A percentile compares a stretch with the other conserved stretches of the same genome.
These are phyloP conservation scores for Rhinolophus ferrumequinum DNA, from an alignment of 2,113 vertebrate species.

Conservation along the genomic window DNA sequence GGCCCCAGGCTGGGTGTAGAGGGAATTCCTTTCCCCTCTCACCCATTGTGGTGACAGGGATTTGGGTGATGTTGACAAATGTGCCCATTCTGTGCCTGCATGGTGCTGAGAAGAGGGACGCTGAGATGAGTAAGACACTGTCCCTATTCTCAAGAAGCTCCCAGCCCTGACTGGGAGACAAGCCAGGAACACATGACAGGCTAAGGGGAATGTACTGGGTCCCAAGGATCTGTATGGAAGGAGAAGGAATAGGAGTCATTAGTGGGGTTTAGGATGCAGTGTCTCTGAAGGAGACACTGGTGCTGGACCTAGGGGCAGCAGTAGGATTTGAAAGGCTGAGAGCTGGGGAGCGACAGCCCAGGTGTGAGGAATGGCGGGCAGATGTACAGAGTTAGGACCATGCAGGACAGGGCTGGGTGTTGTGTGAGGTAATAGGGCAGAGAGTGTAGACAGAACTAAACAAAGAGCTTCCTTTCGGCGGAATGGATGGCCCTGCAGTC, in stretches of 20 bases:
- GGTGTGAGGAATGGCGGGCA: background rate
- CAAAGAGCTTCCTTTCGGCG: no score
- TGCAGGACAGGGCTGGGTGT: no score
- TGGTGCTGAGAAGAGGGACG: background rate
- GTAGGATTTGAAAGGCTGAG: background rate
- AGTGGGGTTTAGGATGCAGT: rapidly evolving
- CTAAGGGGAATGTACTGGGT: background rate
- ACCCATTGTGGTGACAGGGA: background rate
- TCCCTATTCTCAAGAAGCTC: background rate
- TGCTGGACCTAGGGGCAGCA: background rate
- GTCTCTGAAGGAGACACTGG: background rate
- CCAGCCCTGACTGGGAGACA: background rate
- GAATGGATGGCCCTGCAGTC: background rate
- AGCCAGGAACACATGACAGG: background rate
- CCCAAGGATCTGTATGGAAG: background rate
- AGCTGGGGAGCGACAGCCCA: background rate
- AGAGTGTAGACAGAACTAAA: rapidly evolving
- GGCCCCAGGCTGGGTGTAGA: no score
- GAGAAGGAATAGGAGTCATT: background rate
- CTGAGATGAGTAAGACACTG: background rate
- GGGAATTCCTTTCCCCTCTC: background rate
- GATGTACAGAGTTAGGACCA: background rate
- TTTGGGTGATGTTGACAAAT: background rate
- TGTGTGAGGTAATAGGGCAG: background rate
- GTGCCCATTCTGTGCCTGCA: background rate